Conservation (phyloP, 2,797 vertebrate species). For the Sorex maritimensis region DNA sequence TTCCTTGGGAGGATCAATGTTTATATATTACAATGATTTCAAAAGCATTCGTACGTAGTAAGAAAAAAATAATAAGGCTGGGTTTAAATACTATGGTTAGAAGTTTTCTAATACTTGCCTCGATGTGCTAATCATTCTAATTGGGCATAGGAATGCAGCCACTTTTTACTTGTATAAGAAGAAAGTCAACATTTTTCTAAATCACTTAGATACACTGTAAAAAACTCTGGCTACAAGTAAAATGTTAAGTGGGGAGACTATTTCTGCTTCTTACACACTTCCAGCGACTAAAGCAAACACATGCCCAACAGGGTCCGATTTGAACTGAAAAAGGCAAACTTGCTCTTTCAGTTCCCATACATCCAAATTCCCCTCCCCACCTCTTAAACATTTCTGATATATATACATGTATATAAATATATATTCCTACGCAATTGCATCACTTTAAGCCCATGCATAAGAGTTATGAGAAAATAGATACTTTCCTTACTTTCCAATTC, state of each 20-base stretch:
- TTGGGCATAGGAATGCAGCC: neutral
- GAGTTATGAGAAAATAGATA: slow-evolving; percentile 71
- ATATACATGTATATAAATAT: slow-evolving; percentile 2
- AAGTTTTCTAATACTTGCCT: slow-evolving; percentile 22
- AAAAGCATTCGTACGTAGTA: neutral
- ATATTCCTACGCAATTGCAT: slow-evolving; percentile 69
- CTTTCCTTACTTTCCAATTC: slow-evolving; percentile 52
- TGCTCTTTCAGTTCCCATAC: slow-evolving; percentile 81
- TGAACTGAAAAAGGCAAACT: slow-evolving; percentile 77
- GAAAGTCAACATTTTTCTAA: slow-evolving; percentile 65
- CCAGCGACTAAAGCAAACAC: slow-evolving; percentile 61
- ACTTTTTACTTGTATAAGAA: slow-evolving; percentile 76
- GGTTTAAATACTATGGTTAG: too few species aligned
- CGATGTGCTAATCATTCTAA: slow-evolving; percentile 68
- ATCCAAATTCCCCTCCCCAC: neutral
- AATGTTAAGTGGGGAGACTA: slow-evolving; percentile 75
- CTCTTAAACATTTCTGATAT: slow-evolving; percentile 63
- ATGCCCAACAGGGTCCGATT: slow-evolving; percentile 41
- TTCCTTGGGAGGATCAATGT: slow-evolving; percentile 6
- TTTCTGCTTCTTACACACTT: slow-evolving; percentile 77
- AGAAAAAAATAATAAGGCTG: neutral
- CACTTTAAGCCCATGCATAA: slow-evolving; percentile 77
- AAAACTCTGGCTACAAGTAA: slow-evolving; percentile 68
- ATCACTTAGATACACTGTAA: slow-evolving; percentile 69
- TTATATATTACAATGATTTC: slow-evolving; percentile 53